Percentiles rank a stretch among this genome's conserved stretches.
Evolutionary conservation across 2,888 invertebrate genomes (phyloP).

Genomic region (Drosophila mayaguana): DNA sequence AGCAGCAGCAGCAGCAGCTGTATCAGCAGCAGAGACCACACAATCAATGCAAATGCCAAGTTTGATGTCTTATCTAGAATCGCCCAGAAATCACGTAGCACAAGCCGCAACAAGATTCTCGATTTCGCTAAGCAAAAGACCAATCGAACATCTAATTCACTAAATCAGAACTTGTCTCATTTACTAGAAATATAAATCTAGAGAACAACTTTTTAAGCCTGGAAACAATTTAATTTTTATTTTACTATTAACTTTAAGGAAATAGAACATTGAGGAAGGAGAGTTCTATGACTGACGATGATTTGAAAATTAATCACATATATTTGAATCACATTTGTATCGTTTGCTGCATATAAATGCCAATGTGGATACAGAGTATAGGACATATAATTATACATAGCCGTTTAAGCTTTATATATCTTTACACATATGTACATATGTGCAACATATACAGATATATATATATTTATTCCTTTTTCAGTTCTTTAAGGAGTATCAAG

Average conservation of each 20-base stretch:
- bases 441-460: no score
- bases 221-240: no score
- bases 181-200: conserved; percentile 4
- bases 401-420: no score
- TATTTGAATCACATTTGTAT: not conserved
- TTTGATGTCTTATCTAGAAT: conserved; percentile 62
- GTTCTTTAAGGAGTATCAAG: no score
- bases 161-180: conserved; percentile 27
- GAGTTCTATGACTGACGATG: not conserved
- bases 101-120: conserved; percentile 35
- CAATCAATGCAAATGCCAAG: conserved; percentile 68
- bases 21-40: conserved; percentile 21
- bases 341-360: no score
- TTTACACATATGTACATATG: no score
- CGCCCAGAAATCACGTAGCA: conserved; percentile 63
- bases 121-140: not conserved
- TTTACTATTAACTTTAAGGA: no score
- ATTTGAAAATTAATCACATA: not conserved
- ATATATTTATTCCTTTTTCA: no score
- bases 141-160: conserved; percentile 50
- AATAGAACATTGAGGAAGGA: no score
- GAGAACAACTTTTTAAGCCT: no score
- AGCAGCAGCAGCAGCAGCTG: not conserved
- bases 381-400: no score
- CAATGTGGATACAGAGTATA: no score